These are phyloP conservation scores for Acanthurus leucopareius DNA, from an alignment of 2,797 vertebrate species.

Conservation along the genomic window DNA sequence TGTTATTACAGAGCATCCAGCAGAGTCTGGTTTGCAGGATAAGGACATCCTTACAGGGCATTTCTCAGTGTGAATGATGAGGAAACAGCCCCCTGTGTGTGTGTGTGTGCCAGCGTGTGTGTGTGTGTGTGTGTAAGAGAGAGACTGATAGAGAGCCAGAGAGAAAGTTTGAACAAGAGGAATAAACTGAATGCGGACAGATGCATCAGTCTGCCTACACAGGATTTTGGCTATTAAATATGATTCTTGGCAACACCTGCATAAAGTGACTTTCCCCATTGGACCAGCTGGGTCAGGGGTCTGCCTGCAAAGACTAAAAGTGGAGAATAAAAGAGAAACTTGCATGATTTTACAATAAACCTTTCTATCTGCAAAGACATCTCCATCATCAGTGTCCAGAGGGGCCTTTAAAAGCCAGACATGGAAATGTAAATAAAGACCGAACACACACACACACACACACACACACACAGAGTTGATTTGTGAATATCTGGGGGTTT, in stretches of 20 bases:
- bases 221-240: constrained; percentile 67
- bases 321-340: constrained; percentile 51
- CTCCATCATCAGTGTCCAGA: constrained; percentile 25
- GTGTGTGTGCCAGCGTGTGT: constrained; percentile 17
- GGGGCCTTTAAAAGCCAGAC: constrained; percentile 7
- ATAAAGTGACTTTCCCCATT: constrained; percentile 67
- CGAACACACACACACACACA: no score
- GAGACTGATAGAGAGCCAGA: constrained; percentile 26
- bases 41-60: constrained; percentile 80
- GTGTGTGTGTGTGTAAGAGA: constrained; percentile 17
- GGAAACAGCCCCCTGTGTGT: constrained; percentile 64
- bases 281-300: constrained; percentile 63
- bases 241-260: constrained; percentile 73
- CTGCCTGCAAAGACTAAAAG: constrained; percentile 64
- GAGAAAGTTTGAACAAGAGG: constrained; percentile 53
- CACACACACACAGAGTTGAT: constrained; percentile 19
- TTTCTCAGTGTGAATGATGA: constrained; percentile 79
- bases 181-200: constrained; percentile 65
- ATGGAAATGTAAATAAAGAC: constrained; percentile 33
- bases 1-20: constrained; percentile 78
- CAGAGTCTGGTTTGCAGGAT: constrained; percentile 80
- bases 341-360: constrained; percentile 47
- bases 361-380: constrained; percentile 40
- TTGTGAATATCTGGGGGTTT: constrained; percentile 38
- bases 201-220: constrained; percentile 67